These are phyloP conservation scores for Serilophus lunatus DNA, from an alignment of 2,113 vertebrate species.

Conservation along the genomic window DNA sequence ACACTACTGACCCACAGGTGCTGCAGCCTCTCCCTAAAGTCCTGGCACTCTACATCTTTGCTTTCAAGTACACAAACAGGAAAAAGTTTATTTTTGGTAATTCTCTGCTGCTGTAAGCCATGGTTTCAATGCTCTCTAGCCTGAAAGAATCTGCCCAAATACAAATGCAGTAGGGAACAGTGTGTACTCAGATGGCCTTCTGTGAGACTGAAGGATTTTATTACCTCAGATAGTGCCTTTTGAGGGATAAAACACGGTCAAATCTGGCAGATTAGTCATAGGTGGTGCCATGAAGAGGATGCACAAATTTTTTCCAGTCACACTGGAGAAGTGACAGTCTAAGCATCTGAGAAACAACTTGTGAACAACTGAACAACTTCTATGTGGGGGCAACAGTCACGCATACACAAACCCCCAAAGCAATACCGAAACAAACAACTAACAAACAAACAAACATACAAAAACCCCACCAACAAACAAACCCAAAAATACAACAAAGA, in stretches of 20 bases:
- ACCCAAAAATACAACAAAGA: not conserved
- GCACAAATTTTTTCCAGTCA: not conserved
- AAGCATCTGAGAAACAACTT: not conserved
- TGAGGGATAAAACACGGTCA: not conserved
- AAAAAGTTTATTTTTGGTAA: not conserved
- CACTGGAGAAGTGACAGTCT: not conserved
- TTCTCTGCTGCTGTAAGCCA: not conserved
- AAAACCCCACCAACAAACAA: not conserved
- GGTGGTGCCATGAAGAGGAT: not conserved
- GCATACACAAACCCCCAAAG: not conserved
- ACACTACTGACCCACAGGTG: not conserved
- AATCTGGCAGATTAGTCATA: not conserved
- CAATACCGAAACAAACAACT: no score
- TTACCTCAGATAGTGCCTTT: not conserved
- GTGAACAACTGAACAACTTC: not conserved
- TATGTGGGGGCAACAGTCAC: not conserved
- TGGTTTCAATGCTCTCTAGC: not conserved
- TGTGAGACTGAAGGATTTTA: not conserved
- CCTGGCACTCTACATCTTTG: not conserved
- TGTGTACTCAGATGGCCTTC: not conserved
- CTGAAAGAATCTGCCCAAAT: not conserved
- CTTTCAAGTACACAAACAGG: not conserved
- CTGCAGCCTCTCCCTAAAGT: not conserved
- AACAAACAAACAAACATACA: not conserved
- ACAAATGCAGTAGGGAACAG: not conserved